A percentile compares a stretch with the other conserved stretches of the same genome.
These are phyloP conservation scores for Amphibalanus amphitrite DNA, from an alignment of 1,140 invertebrate genomes.

Conservation along the genomic window DNA sequence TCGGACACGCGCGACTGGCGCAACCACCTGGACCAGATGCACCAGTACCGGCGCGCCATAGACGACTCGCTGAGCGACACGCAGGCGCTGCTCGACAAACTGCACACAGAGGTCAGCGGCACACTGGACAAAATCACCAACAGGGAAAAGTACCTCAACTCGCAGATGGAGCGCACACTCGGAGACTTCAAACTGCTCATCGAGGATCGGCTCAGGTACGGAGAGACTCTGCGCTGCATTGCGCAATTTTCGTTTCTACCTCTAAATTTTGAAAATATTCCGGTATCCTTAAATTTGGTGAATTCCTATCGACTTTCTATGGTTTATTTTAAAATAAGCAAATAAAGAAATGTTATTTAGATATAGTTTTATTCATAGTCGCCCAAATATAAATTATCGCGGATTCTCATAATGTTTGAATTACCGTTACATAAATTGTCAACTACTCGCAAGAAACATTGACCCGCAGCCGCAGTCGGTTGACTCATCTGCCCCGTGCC, in stretches of 20 bases:
- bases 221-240: slow-evolving; percentile 14
- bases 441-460: too few relatives aligned
- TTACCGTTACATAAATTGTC: too few relatives aligned
- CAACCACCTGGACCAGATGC: slow-evolving; percentile 72
- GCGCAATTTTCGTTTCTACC: slow-evolving; percentile 8
- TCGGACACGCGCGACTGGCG: slow-evolving; percentile 64
- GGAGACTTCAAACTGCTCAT: slow-evolving; percentile 43
- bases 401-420: too few relatives aligned
- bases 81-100: slow-evolving; percentile 51
- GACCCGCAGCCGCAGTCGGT: too few relatives aligned
- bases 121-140: slow-evolving; percentile 66
- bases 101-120: too few relatives aligned
- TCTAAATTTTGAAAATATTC: background rate
- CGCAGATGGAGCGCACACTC: slow-evolving; percentile 51
- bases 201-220: background rate
- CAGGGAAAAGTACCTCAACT: slow-evolving; percentile 75
- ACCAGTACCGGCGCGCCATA: slow-evolving; percentile 51
- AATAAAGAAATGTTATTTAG: too few relatives aligned
- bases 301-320: background rate
- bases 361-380: too few relatives aligned
- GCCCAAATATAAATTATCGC: too few relatives aligned
- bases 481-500: background rate
- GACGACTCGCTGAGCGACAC: slow-evolving; percentile 41
- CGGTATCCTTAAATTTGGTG: background rate
- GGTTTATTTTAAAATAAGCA: background rate